phyloP scores from a whole-genome alignment of 1,140 invertebrate genomes.

The Paracyclopina nana region DNA sequence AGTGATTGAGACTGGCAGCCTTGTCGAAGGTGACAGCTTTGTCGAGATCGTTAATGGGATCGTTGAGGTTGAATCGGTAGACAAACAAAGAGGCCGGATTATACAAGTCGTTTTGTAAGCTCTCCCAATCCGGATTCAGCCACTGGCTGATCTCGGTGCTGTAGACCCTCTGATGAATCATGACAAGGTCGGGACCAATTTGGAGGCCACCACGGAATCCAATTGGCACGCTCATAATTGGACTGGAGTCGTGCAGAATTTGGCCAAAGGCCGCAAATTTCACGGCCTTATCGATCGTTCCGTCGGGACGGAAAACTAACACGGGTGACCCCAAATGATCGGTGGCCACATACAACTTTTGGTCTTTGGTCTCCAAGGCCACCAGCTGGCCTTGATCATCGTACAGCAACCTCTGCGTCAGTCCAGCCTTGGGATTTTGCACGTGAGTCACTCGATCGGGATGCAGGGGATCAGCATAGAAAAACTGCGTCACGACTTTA shows the following conservation, averaged over 20 bases:
- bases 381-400: conserved; percentile 60
- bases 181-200: conserved; percentile 48
- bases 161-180: conserved; percentile 64
- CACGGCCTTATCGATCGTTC: conserved; percentile 71
- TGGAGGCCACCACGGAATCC: conserved; percentile 66
- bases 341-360: conserved; percentile 64
- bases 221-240: conserved; percentile 67
- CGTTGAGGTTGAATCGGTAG: conserved; percentile 76
- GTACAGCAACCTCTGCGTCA: conserved; percentile 54
- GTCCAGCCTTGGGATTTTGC: conserved; percentile 62
- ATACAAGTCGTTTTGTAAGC: conserved; percentile 49
- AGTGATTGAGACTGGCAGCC: conserved; percentile 43
- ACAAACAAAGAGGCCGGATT: conserved; percentile 53
- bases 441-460: conserved; percentile 60
- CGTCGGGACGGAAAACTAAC: conserved; percentile 67
- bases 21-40: neutral
- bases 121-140: conserved; percentile 78
- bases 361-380: conserved; percentile 30
- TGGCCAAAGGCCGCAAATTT: conserved; percentile 70
- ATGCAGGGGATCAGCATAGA: conserved; percentile 65
- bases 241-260: conserved; percentile 66
- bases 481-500: conserved; percentile 75
- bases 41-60: conserved; percentile 77
- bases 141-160: conserved; percentile 78
- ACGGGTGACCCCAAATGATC: conserved; percentile 79